Base-by-base conservation (phyloP, 2,797 vertebrate genomes). In the Alcedo quadribrachys region DNA sequence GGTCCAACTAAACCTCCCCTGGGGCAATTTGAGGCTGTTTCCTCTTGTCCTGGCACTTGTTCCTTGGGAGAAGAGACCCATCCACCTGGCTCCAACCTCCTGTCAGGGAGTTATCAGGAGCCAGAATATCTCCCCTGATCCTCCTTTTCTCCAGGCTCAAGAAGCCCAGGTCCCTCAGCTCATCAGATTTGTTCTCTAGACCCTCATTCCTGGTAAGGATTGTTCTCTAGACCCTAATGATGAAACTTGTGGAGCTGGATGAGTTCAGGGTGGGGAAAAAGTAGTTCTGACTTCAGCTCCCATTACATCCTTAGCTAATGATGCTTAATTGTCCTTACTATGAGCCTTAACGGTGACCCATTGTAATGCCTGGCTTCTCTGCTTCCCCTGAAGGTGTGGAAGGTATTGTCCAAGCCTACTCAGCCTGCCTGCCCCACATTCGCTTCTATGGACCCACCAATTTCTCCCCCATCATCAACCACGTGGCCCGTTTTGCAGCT, bases 381-480 rank as follows among this genome's bases (percentile, higher is more conserved):
- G 58, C 28, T 83, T 68, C 61, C 7, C 71, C 55, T 61, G 50
- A 63, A 99, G 99, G 99, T 45, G 99, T 99, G 91, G 99, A 99
- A 45, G 99, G 99, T 35, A 99, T 99, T 9, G 98, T 98, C 73
- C 97, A 98, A 96, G 99, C 99, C 0, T 99, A 99, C 97, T 99
- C 99, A 0, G 97, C 98, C 90, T 99, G 99, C 90, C 97, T 99
- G 88, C 99, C 99, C 87, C 99, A 99, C 93, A 98, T 99, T 82
- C 99, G 99, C 76, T 99, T 99, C 97, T 99, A 99, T 0, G 99
- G 99, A 28, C 99, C 99, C 57, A 99, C 99, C 63, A 99, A 99
- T 96, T 99, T 99, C 87, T 98, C 99, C 77, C 99, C 99, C 30
- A 99, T 99, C 69, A 97, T 99, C 97, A 99, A 98, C 96, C 99